These are phyloP conservation scores for Rhizomys pruinosus DNA, from an alignment of 2,113 vertebrate species.

Conservation along the genomic window DNA sequence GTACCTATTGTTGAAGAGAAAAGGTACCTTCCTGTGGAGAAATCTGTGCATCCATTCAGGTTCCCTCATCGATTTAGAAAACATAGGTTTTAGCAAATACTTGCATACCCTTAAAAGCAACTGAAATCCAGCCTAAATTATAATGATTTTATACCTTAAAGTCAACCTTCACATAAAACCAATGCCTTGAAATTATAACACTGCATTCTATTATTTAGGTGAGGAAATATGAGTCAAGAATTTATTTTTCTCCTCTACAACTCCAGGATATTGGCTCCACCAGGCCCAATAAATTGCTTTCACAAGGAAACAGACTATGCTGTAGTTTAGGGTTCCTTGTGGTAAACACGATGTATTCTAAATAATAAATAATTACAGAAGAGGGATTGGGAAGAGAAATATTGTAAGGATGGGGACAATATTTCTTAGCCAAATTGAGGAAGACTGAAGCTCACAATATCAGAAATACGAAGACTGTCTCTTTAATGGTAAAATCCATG, in stretches of 20 bases:
- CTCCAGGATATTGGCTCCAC: conserved; percentile 70
- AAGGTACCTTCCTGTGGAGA: neutral
- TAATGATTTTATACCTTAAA: conserved; percentile 37
- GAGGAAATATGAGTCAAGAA: conserved; percentile 71
- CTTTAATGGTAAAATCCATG: neutral
- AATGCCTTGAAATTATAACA: conserved; percentile 59
- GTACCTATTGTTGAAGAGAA: conserved; percentile 1
- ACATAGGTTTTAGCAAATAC: conserved; percentile 4
- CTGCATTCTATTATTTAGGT: conserved; percentile 66
- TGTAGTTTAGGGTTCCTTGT: conserved; percentile 50
- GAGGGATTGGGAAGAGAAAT: neutral
- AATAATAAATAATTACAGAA: conserved; percentile 72
- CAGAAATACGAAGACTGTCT: neutral
- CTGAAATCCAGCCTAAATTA: conserved; percentile 14
- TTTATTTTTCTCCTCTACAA: conserved; percentile 67
- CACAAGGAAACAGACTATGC: conserved; percentile 69
- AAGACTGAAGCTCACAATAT: conserved; percentile 27
- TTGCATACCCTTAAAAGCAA: neutral
- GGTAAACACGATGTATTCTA: conserved; percentile 44
- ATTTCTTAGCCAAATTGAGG: neutral
- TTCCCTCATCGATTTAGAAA: conserved; percentile 71
- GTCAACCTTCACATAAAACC: conserved; percentile 21
- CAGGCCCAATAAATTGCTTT: conserved; percentile 73
- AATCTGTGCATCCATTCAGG: conserved; percentile 32
- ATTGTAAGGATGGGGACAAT: conserved; percentile 6